Conservation (phyloP, 2,888 invertebrate genomes). For the Ceraclea dissimilis region DNA sequence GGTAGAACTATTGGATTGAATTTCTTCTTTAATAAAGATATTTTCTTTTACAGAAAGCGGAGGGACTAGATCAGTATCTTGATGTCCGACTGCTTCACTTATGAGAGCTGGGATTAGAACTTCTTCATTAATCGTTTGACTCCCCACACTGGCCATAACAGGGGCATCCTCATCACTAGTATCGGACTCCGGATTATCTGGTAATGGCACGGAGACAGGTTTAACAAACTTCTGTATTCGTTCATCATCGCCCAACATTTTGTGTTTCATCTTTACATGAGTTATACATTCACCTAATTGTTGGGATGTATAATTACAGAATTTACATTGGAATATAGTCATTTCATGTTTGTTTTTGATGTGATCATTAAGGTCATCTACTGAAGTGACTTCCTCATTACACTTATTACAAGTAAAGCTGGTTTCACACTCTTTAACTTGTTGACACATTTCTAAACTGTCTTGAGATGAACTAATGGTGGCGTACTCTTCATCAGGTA, state of each 20-base stretch:
- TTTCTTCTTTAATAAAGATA: neutral
- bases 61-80: too few species aligned
- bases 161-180: neutral
- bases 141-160: neutral
- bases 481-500: neutral
- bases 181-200: neutral
- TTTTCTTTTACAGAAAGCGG: neutral
- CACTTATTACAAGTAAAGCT: conserved; percentile 17
- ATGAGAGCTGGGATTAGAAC: neutral
- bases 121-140: neutral
- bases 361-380: conserved; percentile 36
- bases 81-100: too few species aligned
- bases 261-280: conserved; percentile 57
- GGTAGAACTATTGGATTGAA: neutral
- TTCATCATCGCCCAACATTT: conserved; percentile 49
- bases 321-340: conserved; percentile 67
- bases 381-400: conserved; percentile 10
- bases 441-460: neutral
- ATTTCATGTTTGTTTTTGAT: conserved; percentile 62
- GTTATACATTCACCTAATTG: conserved; percentile 56
- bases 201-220: neutral
- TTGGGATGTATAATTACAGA: conserved; percentile 64
- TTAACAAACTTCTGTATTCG: conserved; percentile 33
- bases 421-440: neutral
- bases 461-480: neutral